Evolutionary conservation across 2,797 vertebrate species (phyloP).

Genomic region (Sebastes minor): DNA sequence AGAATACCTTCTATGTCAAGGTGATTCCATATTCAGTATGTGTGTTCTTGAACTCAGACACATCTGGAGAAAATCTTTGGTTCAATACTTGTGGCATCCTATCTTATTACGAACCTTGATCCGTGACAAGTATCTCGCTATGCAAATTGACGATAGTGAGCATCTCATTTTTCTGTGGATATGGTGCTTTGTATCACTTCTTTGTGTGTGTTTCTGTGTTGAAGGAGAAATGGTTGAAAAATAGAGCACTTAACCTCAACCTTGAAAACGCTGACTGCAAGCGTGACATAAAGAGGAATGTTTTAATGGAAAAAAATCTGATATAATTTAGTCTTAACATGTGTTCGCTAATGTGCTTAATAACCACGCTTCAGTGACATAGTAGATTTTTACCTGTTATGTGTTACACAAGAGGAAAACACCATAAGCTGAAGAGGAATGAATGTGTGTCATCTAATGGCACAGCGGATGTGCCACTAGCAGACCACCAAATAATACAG

Average conservation of each 20-base stretch:
- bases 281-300: slow-evolving; percentile 1
- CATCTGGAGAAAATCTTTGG: slow-evolving; percentile 14
- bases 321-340: background rate
- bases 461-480: background rate
- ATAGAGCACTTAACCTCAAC: slow-evolving; percentile 18
- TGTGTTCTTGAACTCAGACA: slow-evolving; percentile 39
- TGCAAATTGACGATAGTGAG: background rate
- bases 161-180: background rate
- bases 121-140: background rate
- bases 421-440: background rate
- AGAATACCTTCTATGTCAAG: slow-evolving; percentile 27
- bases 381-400: background rate
- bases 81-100: slow-evolving; percentile 8
- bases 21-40: slow-evolving; percentile 38
- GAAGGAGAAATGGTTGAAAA: background rate
- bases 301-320: background rate
- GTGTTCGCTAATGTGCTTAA: background rate
- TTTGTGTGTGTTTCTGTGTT: background rate
- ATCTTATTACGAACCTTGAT: background rate
- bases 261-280: slow-evolving; percentile 10
- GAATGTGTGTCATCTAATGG: background rate
- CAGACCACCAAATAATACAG: background rate
- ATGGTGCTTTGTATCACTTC: background rate
- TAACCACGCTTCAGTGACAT: background rate
- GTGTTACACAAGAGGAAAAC: background rate